phyloP scores from a whole-genome alignment of 2,888 invertebrate genomes.

The Saturnia japonica region DNA sequence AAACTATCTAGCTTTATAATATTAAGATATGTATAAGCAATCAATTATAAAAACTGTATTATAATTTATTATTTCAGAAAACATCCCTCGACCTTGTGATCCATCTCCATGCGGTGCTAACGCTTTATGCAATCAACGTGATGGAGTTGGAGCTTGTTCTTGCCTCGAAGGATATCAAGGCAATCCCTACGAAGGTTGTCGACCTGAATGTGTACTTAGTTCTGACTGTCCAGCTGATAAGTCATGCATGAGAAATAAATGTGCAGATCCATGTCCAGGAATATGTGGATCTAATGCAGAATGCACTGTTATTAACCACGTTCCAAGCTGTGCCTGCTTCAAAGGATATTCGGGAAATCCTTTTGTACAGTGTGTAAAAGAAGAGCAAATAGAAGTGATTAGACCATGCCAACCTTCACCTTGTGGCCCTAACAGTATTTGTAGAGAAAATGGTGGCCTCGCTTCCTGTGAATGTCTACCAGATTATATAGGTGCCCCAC shows the following conservation, averaged over 20 bases:
- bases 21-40: too few relatives aligned
- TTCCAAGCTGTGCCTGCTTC: conserved; percentile 91
- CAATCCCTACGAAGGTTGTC: conserved; percentile 92
- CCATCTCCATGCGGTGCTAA: conserved; percentile 94
- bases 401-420: conserved; percentile 89
- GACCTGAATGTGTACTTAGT: conserved; percentile 93
- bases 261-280: conserved; percentile 92
- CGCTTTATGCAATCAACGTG: conserved; percentile 88
- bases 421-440: conserved; percentile 90
- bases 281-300: conserved; percentile 92
- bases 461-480: conserved; percentile 88
- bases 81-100: conserved; percentile 87
- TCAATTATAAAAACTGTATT: too few relatives aligned
- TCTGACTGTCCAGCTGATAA: conserved; percentile 92
- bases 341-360: conserved; percentile 89
- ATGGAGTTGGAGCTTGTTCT: conserved; percentile 90
- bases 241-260: conserved; percentile 91
- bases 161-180: conserved; percentile 92
- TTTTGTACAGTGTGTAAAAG: conserved; percentile 65
- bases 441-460: conserved; percentile 87
- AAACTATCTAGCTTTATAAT: too few relatives aligned
- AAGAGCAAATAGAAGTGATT: conserved; percentile 56
- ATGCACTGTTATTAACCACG: conserved; percentile 92
- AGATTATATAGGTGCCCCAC: conserved; percentile 86
- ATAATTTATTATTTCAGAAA: conserved; percentile 63